These are phyloP conservation scores for Rhizoglyphus robini DNA, from an alignment of 1,140 invertebrate species.

Conservation along the genomic window DNA sequence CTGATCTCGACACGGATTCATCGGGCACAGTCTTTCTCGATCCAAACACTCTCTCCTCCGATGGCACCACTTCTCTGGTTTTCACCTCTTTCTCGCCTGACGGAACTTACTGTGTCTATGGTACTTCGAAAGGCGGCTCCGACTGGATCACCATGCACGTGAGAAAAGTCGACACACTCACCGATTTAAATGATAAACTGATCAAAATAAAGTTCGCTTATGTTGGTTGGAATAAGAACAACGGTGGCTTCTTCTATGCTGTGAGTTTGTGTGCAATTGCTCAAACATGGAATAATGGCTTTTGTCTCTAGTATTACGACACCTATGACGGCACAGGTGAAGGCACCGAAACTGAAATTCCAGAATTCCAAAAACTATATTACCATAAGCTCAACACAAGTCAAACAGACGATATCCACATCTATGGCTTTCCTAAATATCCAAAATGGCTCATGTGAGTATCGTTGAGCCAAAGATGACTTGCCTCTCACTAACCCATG, in stretches of 20 bases:
- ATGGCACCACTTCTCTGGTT: conserved; percentile 78
- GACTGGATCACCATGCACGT: conserved; percentile 79
- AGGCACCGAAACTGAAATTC: conserved; percentile 74
- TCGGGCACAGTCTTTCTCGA: conserved; percentile 82
- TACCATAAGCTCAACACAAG: conserved; percentile 76
- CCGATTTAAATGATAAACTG: conserved; percentile 74
- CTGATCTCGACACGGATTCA: conserved; percentile 58
- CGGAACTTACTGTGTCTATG: conserved; percentile 78
- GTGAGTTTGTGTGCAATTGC: conserved; percentile 8
- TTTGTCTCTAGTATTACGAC: conserved; percentile 43
- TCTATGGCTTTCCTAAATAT: conserved; percentile 78
- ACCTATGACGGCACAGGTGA: conserved; percentile 64
- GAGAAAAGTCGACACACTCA: conserved; percentile 37
- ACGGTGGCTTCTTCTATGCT: conserved; percentile 80
- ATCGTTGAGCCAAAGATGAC: no score
- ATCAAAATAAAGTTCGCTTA: conserved; percentile 81
- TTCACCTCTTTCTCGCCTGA: conserved; percentile 73
- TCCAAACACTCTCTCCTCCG: conserved; percentile 76
- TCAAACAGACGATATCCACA: conserved; percentile 72
- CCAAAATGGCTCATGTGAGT: conserved; percentile 55
- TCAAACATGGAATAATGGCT: conserved; percentile 29
- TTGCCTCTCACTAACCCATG: conserved; percentile 46
- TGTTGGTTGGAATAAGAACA: conserved; percentile 86
- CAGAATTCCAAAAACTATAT: conserved; percentile 79
- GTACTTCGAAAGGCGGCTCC: conserved; percentile 74